Evolutionary conservation across 2,888 invertebrate species (phyloP).

Genomic region (Drosophila nr. fundita): DNA sequence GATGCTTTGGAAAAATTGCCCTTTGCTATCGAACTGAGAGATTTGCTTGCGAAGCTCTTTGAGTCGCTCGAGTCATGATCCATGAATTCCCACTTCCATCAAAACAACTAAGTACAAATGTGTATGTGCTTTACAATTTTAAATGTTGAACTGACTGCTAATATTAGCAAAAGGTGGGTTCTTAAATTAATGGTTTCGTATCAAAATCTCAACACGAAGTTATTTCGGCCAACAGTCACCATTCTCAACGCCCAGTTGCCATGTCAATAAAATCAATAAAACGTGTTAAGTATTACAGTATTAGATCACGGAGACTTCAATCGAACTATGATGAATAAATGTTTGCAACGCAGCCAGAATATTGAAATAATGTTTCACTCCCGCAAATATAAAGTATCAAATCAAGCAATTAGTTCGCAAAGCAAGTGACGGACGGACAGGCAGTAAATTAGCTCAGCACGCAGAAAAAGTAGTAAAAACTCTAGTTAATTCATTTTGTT

Average conservation of each 20-base stretch:
- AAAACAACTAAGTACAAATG: background rate
- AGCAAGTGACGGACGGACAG: background rate
- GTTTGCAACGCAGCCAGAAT: background rate
- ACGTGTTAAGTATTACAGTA: background rate
- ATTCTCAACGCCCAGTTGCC: background rate
- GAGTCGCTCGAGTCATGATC: constrained; percentile 34
- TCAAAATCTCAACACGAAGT: background rate
- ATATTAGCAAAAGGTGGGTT: background rate
- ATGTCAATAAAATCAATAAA: background rate
- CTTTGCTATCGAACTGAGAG: constrained; percentile 40
- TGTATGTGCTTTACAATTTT: background rate
- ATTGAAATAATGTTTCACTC: background rate
- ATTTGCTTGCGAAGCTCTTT: constrained; percentile 25
- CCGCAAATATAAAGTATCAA: background rate
- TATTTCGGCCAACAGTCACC: background rate
- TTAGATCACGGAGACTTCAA: background rate
- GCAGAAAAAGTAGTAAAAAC: background rate
- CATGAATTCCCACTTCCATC: background rate
- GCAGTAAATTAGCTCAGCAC: fast-evolving
- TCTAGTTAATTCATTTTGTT: background rate
- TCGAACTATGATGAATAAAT: background rate
- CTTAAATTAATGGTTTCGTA: background rate
- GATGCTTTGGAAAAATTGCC: constrained; percentile 29
- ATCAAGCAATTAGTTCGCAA: background rate
- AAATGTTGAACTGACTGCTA: background rate